Evolutionary conservation across 2,113 vertebrate genomes (phyloP).

Genomic region (Leptosomus discolor): DNA sequence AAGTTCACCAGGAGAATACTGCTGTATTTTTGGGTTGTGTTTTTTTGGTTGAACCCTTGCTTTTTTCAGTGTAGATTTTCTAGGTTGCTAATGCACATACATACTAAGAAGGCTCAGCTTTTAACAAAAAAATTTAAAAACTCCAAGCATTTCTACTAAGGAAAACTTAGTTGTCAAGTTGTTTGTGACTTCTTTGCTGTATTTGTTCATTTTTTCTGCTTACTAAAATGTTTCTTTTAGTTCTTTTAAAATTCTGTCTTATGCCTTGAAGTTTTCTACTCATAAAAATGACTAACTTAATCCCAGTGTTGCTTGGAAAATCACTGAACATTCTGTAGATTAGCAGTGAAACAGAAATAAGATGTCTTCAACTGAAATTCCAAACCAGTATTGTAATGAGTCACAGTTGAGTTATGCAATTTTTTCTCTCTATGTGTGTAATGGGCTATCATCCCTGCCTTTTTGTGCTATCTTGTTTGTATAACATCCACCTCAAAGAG

Average conservation of each 20-base stretch:
- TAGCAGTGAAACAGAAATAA: background rate
- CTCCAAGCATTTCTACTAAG: rapidly evolving
- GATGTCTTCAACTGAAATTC: background rate
- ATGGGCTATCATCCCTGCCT: background rate
- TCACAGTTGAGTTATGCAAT: background rate
- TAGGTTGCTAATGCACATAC: background rate
- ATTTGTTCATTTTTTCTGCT: background rate
- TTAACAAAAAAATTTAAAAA: background rate
- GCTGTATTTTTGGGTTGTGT: background rate
- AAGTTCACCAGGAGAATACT: background rate
- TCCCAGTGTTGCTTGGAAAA: background rate
- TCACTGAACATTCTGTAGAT: background rate
- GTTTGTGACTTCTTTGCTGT: background rate
- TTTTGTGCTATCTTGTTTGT: background rate
- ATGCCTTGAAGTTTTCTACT: background rate
- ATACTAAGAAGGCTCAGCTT: background rate
- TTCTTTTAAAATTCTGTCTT: background rate
- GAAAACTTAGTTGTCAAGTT: background rate
- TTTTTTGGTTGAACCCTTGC: background rate
- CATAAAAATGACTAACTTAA: background rate
- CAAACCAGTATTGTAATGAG: background rate
- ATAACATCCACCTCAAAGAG: background rate
- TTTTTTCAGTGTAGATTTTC: background rate
- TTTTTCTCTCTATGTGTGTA: background rate
- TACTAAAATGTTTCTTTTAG: background rate